Conservation (phyloP, 1,140 invertebrate genomes). For the Pomacea maculata region DNA sequence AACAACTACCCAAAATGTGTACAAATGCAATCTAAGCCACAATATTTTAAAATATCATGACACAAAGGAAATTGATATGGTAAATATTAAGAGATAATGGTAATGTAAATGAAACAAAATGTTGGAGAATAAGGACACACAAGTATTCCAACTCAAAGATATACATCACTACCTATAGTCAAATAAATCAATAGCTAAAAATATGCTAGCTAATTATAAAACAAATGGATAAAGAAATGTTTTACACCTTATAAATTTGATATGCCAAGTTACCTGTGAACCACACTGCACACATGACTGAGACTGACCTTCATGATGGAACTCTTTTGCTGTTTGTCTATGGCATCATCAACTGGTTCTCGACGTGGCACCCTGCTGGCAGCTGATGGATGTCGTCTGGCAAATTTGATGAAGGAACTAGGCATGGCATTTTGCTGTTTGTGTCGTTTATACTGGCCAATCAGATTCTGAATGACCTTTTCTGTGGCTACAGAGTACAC, state of each 20-base stretch:
- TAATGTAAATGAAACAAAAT: too few species aligned
- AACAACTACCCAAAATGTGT: too few species aligned
- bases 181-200: too few species aligned
- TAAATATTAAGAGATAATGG: background rate
- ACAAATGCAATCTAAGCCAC: too few species aligned
- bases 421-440: slow-evolving; percentile 72
- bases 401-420: slow-evolving; percentile 49
- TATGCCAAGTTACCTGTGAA: too few species aligned
- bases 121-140: too few species aligned
- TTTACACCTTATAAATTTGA: too few species aligned
- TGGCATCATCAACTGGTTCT: slow-evolving; percentile 54
- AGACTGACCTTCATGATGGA: slow-evolving; percentile 79
- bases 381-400: slow-evolving; percentile 37
- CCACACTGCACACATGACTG: background rate
- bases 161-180: too few species aligned
- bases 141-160: too few species aligned
- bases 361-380: slow-evolving; percentile 28
- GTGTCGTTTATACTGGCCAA: slow-evolving; percentile 73
- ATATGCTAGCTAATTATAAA: too few species aligned
- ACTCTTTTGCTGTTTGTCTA: slow-evolving; percentile 72
- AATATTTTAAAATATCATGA: too few species aligned
- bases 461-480: slow-evolving; percentile 68
- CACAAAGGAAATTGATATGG: background rate
- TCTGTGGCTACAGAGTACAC: slow-evolving; percentile 69
- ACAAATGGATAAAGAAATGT: too few species aligned